Percentiles rank a stretch among this genome's conserved stretches.
Evolutionary conservation across 2,113 vertebrate genomes (phyloP).

Genomic region (Hucho hucho): DNA sequence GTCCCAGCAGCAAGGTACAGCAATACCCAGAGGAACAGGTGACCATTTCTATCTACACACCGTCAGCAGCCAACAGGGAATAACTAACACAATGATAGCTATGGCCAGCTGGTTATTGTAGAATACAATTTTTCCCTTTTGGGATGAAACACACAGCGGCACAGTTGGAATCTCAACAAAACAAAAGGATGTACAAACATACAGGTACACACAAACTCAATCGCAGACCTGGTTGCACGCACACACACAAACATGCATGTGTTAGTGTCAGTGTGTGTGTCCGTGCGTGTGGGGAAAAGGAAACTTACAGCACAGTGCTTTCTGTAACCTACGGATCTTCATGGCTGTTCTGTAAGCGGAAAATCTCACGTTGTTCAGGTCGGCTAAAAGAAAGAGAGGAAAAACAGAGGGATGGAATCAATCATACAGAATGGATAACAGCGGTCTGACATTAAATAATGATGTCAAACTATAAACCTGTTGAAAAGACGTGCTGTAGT

Average conservation of each 20-base stretch:
- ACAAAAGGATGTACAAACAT: background rate
- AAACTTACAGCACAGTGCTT: constrained; percentile 93
- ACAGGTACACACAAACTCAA: no score
- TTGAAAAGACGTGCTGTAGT: background rate
- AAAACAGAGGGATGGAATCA: constrained; percentile 17
- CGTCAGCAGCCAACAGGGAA: background rate
- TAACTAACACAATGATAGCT: background rate
- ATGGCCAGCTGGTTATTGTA: background rate
- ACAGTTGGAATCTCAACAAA: background rate
- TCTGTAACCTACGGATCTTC: constrained; percentile 96
- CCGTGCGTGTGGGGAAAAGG: background rate
- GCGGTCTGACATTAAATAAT: background rate
- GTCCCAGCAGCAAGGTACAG: background rate
- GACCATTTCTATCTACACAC: background rate
- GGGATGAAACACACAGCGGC: background rate
- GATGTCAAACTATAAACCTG: background rate
- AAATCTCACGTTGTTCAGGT: constrained; percentile 97
- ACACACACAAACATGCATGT: no score
- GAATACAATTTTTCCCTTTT: background rate
- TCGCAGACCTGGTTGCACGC: no score
- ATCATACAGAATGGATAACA: background rate
- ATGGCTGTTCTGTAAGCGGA: constrained; percentile 97
- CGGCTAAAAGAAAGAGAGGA: constrained; percentile 69
- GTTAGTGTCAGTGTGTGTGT: background rate
- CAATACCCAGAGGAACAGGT: background rate